Evolutionary conservation across 1,140 invertebrate species (phyloP).

Genomic region (Drosophila lowei): DNA sequence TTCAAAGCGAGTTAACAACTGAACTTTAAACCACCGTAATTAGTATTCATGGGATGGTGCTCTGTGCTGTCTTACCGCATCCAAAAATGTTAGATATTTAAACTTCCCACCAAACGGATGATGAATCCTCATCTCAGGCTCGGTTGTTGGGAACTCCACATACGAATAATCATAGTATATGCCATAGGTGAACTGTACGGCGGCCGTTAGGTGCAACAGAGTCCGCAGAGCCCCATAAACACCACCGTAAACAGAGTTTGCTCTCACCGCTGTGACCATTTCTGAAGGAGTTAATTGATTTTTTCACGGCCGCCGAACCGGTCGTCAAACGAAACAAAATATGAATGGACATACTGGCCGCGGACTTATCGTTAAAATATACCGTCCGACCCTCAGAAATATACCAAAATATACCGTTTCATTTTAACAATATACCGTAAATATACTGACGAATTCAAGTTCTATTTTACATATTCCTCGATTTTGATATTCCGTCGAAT

Average conservation of each 20-base stretch:
- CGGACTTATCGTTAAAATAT: not conserved
- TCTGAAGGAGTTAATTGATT: constrained; percentile 62
- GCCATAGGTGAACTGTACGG: constrained; percentile 88
- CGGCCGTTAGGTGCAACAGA: constrained; percentile 87
- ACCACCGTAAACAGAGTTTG: constrained; percentile 76
- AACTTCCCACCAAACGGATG: constrained; percentile 89
- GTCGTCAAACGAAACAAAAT: constrained; percentile 14
- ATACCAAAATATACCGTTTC: no score
- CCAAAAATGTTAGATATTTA: constrained; percentile 93
- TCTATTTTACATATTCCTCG: no score
- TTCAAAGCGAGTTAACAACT: not conserved
- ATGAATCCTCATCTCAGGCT: constrained; percentile 78
- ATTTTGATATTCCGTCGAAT: no score
- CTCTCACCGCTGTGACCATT: constrained; percentile 18
- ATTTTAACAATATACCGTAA: no score
- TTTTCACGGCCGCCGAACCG: constrained; percentile 49
- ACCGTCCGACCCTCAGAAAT: no score
- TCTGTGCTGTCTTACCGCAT: constrained; percentile 87
- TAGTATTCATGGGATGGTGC: not conserved
- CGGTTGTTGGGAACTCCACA: constrained; percentile 86
- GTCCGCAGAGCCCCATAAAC: constrained; percentile 83
- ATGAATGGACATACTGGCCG: constrained; percentile 7
- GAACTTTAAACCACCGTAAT: constrained; percentile 28
- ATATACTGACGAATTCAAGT: no score
- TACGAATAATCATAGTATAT: constrained; percentile 90